phyloP scores from a whole-genome alignment of 2,113 vertebrate genomes.

The Bos indicus region DNA sequence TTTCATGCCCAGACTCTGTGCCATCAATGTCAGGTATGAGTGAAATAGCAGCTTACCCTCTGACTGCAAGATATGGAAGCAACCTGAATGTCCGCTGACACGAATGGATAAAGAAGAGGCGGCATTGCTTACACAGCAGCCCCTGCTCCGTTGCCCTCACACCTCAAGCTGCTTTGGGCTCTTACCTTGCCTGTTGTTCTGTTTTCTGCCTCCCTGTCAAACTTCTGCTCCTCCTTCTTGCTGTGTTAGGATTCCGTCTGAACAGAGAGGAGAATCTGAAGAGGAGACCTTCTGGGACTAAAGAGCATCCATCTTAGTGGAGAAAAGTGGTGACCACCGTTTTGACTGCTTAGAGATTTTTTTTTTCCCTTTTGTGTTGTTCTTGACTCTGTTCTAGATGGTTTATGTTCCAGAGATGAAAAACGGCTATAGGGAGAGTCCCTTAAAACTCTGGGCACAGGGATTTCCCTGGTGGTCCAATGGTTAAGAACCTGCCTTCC shows the following conservation, averaged over 20 bases:
- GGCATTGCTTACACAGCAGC: not conserved
- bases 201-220: not conserved
- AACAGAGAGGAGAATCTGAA: fast-evolving
- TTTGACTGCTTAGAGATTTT: not conserved
- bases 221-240: not conserved
- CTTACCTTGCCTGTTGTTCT: not conserved
- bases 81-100: not conserved
- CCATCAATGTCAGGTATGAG: not conserved
- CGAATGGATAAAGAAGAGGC: not conserved
- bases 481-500: not conserved
- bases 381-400: not conserved
- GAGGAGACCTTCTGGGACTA: not conserved
- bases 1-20: not conserved
- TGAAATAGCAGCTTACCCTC: not conserved
- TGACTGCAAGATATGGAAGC: not conserved
- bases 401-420: not conserved
- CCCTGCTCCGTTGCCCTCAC: not conserved
- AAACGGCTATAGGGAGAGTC: not conserved
- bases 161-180: fast-evolving
- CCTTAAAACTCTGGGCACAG: not conserved
- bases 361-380: not conserved
- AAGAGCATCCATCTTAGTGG: not conserved
- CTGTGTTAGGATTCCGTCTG: not conserved
- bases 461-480: not conserved
- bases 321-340: too few relatives aligned